Percentiles rank a stretch among this genome's conserved stretches.
Evolutionary conservation across 2,113 vertebrate species (phyloP).

Genomic region (Pluvialis apricaria): DNA sequence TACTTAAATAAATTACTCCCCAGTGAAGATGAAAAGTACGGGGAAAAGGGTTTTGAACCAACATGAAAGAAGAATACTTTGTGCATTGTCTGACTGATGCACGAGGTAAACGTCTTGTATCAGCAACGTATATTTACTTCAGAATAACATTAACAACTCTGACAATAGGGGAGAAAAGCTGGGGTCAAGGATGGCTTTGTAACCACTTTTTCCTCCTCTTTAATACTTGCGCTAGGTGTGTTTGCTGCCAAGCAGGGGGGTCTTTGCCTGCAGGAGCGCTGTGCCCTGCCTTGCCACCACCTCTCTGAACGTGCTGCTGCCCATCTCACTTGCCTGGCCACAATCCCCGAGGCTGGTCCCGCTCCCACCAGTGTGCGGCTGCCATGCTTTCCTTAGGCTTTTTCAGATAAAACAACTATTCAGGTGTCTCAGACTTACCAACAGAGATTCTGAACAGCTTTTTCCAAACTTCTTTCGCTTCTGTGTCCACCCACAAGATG

Average conservation of each 20-base stretch:
- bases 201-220: background rate
- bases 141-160: background rate
- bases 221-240: background rate
- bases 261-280: background rate
- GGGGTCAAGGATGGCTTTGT: background rate
- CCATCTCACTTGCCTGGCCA: background rate
- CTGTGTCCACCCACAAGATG: background rate
- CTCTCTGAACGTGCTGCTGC: background rate
- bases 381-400: fast-evolving
- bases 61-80: fast-evolving
- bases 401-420: background rate
- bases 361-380: background rate
- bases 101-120: fast-evolving
- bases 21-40: fast-evolving
- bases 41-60: background rate
- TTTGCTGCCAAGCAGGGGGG: background rate
- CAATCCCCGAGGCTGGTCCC: fast-evolving
- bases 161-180: background rate
- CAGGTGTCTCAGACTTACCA: background rate
- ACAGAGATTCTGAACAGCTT: background rate
- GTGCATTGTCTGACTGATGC: fast-evolving
- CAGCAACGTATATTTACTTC: fast-evolving
- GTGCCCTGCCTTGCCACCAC: background rate
- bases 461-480: background rate
- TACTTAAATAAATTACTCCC: background rate